These are phyloP conservation scores for Macroglossus sobrinus DNA, from an alignment of 2,113 vertebrate species.

Conservation along the genomic window DNA sequence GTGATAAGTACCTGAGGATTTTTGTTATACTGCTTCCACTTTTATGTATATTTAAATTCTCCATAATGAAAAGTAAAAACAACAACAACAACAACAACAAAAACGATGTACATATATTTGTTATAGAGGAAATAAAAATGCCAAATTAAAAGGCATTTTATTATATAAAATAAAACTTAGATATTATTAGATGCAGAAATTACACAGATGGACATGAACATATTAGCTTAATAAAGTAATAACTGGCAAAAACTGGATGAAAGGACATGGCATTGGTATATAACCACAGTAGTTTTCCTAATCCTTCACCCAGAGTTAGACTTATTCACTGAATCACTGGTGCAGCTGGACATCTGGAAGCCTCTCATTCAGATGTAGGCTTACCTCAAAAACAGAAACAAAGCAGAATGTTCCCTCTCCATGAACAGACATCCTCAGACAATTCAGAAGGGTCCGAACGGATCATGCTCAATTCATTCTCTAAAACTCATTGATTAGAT, in stretches of 20 bases:
- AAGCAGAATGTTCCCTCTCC: background rate
- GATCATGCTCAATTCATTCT: background rate
- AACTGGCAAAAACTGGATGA: background rate
- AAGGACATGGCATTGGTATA: background rate
- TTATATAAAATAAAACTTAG: background rate
- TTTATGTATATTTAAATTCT: background rate
- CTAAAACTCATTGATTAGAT: background rate
- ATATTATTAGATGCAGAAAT: background rate
- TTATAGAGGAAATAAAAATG: background rate
- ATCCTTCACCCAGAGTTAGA: background rate
- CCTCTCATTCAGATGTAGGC: background rate
- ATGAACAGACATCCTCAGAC: background rate
- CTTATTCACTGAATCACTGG: background rate
- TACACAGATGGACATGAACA: background rate
- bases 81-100: no score
- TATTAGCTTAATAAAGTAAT: background rate
- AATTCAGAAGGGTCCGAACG: background rate
- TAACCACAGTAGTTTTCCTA: background rate
- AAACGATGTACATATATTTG: background rate
- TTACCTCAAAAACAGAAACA: background rate
- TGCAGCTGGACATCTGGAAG: background rate
- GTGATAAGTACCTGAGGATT: background rate
- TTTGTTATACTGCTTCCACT: background rate
- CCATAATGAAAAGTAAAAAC: background rate
- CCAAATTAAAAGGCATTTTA: slow-evolving; percentile 10